A percentile compares a stretch with the other conserved stretches of the same genome.
These are phyloP conservation scores for Erythrocercus mccallii DNA, from an alignment of 2,113 vertebrate genomes.

Conservation along the genomic window DNA sequence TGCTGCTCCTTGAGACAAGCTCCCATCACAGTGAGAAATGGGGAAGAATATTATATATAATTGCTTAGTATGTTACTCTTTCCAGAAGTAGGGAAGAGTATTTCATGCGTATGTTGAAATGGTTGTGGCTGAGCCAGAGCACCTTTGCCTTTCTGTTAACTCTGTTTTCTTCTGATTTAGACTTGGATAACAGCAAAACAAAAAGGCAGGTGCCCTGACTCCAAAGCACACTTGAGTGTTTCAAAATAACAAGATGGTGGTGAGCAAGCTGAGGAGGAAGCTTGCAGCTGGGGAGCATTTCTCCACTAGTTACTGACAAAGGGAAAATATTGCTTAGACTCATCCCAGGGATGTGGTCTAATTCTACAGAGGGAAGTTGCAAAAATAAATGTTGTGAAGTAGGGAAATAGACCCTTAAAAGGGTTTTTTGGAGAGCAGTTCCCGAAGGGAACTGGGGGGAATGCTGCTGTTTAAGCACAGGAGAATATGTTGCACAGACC, in stretches of 20 bases:
- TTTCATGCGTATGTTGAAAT: neutral
- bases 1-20: neutral
- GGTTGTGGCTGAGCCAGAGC: neutral
- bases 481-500: neutral
- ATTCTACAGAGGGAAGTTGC: neutral
- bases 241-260: neutral
- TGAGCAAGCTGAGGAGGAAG: neutral
- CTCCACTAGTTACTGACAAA: neutral
- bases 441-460: neutral
- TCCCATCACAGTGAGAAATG: neutral
- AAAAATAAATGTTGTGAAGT: neutral
- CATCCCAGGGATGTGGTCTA: neutral
- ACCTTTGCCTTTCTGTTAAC: neutral
- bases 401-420: neutral
- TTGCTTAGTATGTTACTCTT: neutral
- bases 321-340: neutral
- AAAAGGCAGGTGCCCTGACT: neutral
- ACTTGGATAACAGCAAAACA: neutral
- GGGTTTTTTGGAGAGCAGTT: neutral
- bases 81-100: neutral
- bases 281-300: neutral
- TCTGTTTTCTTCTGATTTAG: neutral
- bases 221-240: neutral
- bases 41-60: neutral
- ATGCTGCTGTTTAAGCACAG: neutral